Conservation (phyloP, 2,888 invertebrate genomes). For the Drosophila bunnanda region DNA sequence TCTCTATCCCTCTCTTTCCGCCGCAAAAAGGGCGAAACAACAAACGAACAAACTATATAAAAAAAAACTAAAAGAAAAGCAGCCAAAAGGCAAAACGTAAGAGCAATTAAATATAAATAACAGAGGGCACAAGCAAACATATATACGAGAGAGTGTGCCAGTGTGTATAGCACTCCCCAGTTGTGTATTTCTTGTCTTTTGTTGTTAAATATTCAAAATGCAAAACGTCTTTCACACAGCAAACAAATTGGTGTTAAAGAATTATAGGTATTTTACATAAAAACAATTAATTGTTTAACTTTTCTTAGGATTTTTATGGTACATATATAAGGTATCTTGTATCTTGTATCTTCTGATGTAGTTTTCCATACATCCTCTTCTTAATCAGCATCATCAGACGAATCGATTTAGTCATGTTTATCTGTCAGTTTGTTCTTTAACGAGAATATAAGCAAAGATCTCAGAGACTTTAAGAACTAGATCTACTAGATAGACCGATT, state of each 20-base stretch:
- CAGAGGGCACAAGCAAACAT: neutral
- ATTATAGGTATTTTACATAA: too few species aligned
- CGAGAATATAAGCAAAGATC: neutral
- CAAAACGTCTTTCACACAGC: slow-evolving; percentile 18
- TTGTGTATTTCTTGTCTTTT: slow-evolving; percentile 23
- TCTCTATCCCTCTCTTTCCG: slow-evolving; percentile 23
- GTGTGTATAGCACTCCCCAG: slow-evolving; percentile 24
- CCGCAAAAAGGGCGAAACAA: slow-evolving; percentile 45
- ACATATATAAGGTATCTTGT: too few species aligned
- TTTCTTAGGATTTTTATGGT: neutral
- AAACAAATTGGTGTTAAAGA: neutral
- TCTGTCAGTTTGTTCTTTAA: neutral
- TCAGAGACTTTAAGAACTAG: neutral
- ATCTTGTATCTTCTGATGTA: neutral
- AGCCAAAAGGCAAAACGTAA: slow-evolving; percentile 40
- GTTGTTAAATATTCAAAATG: slow-evolving; percentile 20
- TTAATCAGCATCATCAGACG: neutral
- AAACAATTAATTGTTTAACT: neutral
- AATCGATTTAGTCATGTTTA: neutral
- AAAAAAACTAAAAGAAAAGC: slow-evolving; percentile 56
- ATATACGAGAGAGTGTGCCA: neutral
- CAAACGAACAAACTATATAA: slow-evolving; percentile 51
- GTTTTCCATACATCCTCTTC: too few species aligned
- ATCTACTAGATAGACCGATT: neutral
- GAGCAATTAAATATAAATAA: slow-evolving; percentile 49